These are phyloP conservation scores for Piprites chloris DNA, from an alignment of 2,113 vertebrate genomes.

Conservation along the genomic window DNA sequence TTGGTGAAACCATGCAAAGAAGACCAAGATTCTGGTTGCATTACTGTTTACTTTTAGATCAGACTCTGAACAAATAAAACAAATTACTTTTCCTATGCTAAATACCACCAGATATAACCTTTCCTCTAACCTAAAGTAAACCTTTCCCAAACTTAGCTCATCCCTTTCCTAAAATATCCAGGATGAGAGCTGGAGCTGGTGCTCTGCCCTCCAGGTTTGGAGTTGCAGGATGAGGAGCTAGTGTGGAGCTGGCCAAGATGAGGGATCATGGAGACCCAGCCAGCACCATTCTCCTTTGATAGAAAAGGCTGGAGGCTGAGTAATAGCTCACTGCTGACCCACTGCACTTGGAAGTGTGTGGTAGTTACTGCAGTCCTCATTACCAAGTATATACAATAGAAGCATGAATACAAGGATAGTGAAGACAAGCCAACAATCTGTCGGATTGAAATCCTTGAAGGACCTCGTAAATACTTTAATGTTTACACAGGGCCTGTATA, in stretches of 20 bases:
- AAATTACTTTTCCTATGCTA: neutral
- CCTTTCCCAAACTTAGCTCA: neutral
- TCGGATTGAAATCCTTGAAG: neutral
- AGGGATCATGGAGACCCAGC: rapidly evolving
- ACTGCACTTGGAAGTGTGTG: neutral
- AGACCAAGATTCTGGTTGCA: neutral
- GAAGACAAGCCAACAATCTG: neutral
- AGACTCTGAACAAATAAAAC: neutral
- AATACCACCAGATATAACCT: neutral
- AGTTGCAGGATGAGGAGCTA: neutral
- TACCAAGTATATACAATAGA: neutral
- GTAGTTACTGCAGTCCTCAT: neutral
- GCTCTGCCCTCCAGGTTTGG: neutral
- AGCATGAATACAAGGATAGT: neutral
- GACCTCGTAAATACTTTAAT: slow-evolving; percentile 1
- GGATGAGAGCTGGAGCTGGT: neutral
- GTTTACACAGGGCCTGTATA: slow-evolving; percentile 16
- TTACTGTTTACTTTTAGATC: slow-evolving; percentile 15
- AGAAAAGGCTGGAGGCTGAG: neutral
- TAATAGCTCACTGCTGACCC: neutral
- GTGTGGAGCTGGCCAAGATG: neutral
- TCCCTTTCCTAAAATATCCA: neutral
- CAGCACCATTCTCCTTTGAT: neutral
- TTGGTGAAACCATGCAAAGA: neutral
- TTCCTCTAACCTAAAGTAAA: neutral